Evolutionary conservation across 2,113 vertebrate species (phyloP), one percentile per base, ranked within the genome.

Genomic region (Mystacornis crossleyi): DNA sequence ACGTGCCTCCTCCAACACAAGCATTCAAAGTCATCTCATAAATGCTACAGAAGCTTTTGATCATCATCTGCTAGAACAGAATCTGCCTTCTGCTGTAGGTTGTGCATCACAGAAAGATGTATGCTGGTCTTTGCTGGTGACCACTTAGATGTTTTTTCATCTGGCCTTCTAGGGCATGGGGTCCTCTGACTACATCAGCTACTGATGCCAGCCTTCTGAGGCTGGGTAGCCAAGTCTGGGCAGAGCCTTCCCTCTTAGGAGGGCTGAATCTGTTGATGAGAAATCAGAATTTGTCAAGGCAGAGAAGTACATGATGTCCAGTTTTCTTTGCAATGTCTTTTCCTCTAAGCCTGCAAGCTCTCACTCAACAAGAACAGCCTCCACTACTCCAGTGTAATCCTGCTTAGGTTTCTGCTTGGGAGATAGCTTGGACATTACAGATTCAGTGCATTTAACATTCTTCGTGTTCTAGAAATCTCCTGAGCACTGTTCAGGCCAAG

Each of bases 121-220:
- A 10, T 2, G 6, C 50, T 62, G 55, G 26, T 81, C 60, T 91
- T 77, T 54, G 33, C 77, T 95, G 51, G 18, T 79, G 15, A 20
- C 21, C 61, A 20, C 17, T 67, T 47, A 62, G 51, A 11, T 43
- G 24, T 70, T 91, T 77, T 26, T 67, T 93, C 24, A n/a, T 70
- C 38, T 0, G 2, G 33, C 34, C 69, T 60, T 40, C 17, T 34
- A 40, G 20, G 47, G 50, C 0, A 0, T 47, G 40, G 11, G 43
- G 72, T 36, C 48, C 31, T 36, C 31, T 66, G 81, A 54, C 42
- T 36, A 7, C 0, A 3, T 29, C 58, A 88, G 7, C 48, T 53
- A 28, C 53, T 28, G 62, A 60, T 42, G 31, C 19, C 29, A 80
- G 70, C 16, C 31, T 55, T 48, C 51, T 0, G 1, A 54, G 53